phyloP scores from a whole-genome alignment of 2,113 vertebrate genomes.

The Diadophis punctatus region DNA sequence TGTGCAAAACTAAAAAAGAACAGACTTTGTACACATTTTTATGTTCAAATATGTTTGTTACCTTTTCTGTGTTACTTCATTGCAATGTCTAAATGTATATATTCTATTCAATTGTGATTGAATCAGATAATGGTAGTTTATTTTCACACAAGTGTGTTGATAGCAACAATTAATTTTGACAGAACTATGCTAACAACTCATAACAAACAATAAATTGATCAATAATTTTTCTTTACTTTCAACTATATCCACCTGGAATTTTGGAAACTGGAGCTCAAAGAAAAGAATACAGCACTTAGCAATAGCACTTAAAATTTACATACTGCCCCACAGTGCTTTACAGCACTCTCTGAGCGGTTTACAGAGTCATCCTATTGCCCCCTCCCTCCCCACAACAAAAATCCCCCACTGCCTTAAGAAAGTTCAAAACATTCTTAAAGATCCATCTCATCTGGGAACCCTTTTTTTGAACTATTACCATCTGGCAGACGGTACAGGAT shows the following conservation, averaged over 20 bases:
- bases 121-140: not conserved
- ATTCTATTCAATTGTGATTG: not conserved
- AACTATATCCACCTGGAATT: not conserved
- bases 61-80: not conserved
- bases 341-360: no score
- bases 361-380: not conserved
- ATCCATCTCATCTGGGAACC: no score
- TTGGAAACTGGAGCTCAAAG: not conserved
- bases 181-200: not conserved
- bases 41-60: not conserved
- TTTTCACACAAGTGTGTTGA: not conserved
- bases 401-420: no score
- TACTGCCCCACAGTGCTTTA: no score
- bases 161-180: not conserved
- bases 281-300: not conserved
- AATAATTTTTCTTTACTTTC: no score
- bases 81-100: not conserved
- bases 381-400: no score
- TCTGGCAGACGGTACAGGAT: no score
- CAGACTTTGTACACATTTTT: not conserved
- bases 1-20: not conserved
- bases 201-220: not conserved
- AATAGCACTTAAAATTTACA: no score
- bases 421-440: no score
- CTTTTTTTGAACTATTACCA: no score